phyloP scores from a whole-genome alignment of 2,888 invertebrate species.

The Tenthredo livida region DNA sequence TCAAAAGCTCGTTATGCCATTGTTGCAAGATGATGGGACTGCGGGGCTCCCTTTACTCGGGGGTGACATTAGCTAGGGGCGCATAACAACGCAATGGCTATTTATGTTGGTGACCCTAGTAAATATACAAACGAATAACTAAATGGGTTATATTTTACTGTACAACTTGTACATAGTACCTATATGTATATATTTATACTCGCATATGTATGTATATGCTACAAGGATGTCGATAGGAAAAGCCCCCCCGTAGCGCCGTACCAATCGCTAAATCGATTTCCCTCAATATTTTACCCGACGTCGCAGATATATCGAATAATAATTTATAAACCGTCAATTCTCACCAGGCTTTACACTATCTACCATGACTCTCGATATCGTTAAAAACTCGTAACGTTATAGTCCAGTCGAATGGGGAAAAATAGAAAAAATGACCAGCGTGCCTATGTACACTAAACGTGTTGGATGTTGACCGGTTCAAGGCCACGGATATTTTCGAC shows the following conservation, averaged over 20 bases:
- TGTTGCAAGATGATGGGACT: constrained; percentile 47
- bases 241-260: background rate
- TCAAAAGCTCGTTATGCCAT: constrained; percentile 63
- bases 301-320: constrained; percentile 26
- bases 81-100: constrained; percentile 1
- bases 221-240: background rate
- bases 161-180: background rate
- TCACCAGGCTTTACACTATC: background rate
- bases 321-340: constrained; percentile 20
- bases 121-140: constrained; percentile 17
- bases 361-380: background rate
- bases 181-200: background rate
- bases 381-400: background rate
- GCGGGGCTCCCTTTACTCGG: constrained; percentile 50
- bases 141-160: background rate
- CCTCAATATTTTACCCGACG: constrained; percentile 38
- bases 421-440: background rate
- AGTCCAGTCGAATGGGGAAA: background rate
- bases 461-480: too few relatives aligned
- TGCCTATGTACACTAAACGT: too few relatives aligned
- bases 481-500: too few relatives aligned
- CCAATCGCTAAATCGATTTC: constrained; percentile 32
- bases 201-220: background rate
- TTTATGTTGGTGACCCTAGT: constrained; percentile 23
- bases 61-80: constrained; percentile 7